A percentile compares a stretch with the other conserved stretches of the same genome.
Conservation (phyloP, 2,797 vertebrate species). For the Columba guinea region DNA sequence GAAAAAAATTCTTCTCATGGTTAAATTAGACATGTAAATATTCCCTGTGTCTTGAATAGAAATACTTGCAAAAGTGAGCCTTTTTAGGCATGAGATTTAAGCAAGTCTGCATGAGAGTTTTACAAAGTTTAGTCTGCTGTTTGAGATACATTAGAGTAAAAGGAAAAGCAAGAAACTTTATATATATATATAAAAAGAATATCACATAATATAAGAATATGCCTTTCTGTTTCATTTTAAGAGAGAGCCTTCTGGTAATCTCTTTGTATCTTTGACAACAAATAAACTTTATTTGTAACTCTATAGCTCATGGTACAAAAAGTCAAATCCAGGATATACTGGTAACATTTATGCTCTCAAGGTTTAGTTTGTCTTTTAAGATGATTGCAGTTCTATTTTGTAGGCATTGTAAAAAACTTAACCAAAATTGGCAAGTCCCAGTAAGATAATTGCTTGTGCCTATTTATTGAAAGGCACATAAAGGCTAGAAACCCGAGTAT, state of each 20-base stretch:
- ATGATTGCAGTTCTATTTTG: not conserved
- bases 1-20: not conserved
- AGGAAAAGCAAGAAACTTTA: not conserved
- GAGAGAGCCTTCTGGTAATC: not conserved
- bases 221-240: not conserved
- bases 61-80: not conserved
- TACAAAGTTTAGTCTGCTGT: constrained; percentile 19
- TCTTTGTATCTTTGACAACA: not conserved
- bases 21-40: not conserved
- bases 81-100: not conserved
- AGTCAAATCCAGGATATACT: not conserved
- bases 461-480: not conserved
- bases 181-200: not conserved
- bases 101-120: not conserved
- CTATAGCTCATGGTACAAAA: not conserved
- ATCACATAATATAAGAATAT: not conserved
- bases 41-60: not conserved
- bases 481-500: not conserved
- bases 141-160: constrained; percentile 6
- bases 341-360: not conserved
- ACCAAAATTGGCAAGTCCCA: not conserved
- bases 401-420: not conserved
- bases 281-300: constrained; percentile 17
- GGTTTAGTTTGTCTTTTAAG: not conserved
- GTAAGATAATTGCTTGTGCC: not conserved